Conservation (phyloP, 2,113 vertebrate species). For the Brachyistius frenatus region DNA sequence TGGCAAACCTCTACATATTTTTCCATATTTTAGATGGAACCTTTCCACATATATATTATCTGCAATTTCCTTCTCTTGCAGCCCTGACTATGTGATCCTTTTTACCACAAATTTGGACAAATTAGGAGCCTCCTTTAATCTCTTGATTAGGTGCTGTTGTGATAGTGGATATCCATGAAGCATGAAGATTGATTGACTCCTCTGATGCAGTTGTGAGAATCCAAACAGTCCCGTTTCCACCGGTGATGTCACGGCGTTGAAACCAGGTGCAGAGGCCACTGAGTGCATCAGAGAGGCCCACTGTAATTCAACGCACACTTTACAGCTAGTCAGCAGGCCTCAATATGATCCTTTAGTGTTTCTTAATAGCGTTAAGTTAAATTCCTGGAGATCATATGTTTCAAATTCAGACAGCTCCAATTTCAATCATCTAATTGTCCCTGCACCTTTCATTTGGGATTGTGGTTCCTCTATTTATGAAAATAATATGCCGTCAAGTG, state of each 20-base stretch:
- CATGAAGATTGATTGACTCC: slow-evolving; percentile 77
- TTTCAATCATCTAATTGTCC: slow-evolving; percentile 79
- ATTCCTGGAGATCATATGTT: slow-evolving; percentile 78
- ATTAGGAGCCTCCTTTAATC: slow-evolving; percentile 73
- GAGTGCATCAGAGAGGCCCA: slow-evolving; percentile 69
- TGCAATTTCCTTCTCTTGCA: slow-evolving; percentile 60
- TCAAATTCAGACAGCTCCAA: slow-evolving; percentile 77
- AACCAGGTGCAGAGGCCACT: slow-evolving; percentile 76
- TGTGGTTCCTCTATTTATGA: slow-evolving; percentile 73
- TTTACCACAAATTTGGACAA: slow-evolving; percentile 64
- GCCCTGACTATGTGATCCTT: slow-evolving; percentile 4
- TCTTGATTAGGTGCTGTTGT: slow-evolving; percentile 76
- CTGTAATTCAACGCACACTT: slow-evolving; percentile 76
- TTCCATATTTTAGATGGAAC: slow-evolving; percentile 64
- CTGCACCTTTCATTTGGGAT: slow-evolving; percentile 71
- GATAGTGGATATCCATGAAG: slow-evolving; percentile 75
- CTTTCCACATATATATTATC: slow-evolving; percentile 67
- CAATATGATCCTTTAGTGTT: slow-evolving; percentile 64
- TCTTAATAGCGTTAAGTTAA: slow-evolving; percentile 72
- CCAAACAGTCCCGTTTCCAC: slow-evolving; percentile 71
- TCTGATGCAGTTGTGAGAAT: slow-evolving; percentile 64
- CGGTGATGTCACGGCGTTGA: slow-evolving; percentile 73
- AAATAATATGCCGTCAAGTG: slow-evolving; percentile 77
- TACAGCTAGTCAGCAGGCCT: slow-evolving; percentile 69
- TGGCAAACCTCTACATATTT: slow-evolving; percentile 66